Conservation (phyloP, 2,888 invertebrate genomes). For the Scaptomyza polygonia region DNA sequence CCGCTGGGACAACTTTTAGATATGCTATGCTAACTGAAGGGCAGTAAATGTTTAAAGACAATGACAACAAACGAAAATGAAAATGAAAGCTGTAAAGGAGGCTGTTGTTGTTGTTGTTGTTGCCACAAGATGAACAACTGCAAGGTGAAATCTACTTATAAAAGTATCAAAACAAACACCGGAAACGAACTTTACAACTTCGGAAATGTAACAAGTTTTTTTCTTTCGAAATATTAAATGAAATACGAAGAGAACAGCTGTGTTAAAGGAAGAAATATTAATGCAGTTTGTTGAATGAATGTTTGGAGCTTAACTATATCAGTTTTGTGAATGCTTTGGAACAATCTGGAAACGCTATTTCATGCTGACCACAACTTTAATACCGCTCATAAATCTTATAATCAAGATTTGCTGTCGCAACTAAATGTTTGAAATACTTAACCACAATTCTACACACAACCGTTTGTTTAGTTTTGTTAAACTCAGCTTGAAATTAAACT, state of each 20-base stretch:
- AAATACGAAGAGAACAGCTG: constrained; percentile 10
- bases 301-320: not conserved
- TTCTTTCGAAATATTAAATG: constrained; percentile 2
- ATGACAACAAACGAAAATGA: constrained; percentile 62
- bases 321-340: too few relatives aligned
- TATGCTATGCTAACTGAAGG: constrained; percentile 22
- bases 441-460: too few relatives aligned
- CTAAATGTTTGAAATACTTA: not conserved
- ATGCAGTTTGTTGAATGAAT: not conserved
- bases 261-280: not conserved
- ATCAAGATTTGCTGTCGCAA: not conserved
- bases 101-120: constrained; percentile 3
- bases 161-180: constrained; percentile 39
- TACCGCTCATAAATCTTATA: not conserved
- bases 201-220: constrained; percentile 15
- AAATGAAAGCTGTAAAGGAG: constrained; percentile 42
- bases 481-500: not conserved
- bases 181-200: constrained; percentile 32
- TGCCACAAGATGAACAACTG: constrained; percentile 18
- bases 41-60: constrained; percentile 48
- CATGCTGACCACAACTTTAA: not conserved
- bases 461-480: not conserved
- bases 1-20: constrained; percentile 49
- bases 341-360: too few relatives aligned
- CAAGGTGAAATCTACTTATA: constrained; percentile 45